Evolutionary conservation across 2,888 invertebrate species (phyloP).

Genomic region (Nasonovia ribisnigri): DNA sequence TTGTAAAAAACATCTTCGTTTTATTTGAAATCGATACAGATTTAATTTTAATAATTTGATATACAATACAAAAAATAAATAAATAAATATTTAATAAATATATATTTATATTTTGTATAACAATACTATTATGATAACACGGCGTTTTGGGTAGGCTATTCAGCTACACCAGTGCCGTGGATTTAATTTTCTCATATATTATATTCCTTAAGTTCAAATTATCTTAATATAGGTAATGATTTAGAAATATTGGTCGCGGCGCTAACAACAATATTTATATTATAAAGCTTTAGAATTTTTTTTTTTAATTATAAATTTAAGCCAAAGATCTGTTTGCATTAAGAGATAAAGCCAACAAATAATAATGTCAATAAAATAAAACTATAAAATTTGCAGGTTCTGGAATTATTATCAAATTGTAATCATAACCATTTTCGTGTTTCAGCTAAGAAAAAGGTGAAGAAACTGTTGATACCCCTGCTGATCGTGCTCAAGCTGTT

Average conservation of each 20-base stretch:
- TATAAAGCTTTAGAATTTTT: background rate
- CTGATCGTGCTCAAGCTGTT: slow-evolving; percentile 85
- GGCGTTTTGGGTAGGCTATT: background rate
- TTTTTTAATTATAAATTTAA: background rate
- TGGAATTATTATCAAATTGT: background rate
- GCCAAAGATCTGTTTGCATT: background rate
- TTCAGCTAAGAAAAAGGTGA: slow-evolving; percentile 83
- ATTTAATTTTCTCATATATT: background rate
- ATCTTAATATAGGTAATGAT: background rate
- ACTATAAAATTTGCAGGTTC: background rate
- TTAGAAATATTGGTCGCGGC: background rate
- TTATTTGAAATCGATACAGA: background rate
- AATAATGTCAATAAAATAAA: background rate
- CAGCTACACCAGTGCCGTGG: background rate
- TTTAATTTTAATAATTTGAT: too few relatives aligned
- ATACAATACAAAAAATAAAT: too few relatives aligned
- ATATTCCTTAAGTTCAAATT: background rate
- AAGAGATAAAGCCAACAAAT: background rate
- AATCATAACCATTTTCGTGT: slow-evolving; percentile 64
- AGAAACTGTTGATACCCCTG: slow-evolving; percentile 86
- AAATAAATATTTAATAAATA: too few relatives aligned
- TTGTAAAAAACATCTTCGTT: background rate
- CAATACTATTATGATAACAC: background rate
- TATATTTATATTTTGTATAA: too few relatives aligned
- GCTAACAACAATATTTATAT: background rate